phyloP scores from a whole-genome alignment of 2,888 invertebrate genomes.

The Eristalis intricaria region DNA sequence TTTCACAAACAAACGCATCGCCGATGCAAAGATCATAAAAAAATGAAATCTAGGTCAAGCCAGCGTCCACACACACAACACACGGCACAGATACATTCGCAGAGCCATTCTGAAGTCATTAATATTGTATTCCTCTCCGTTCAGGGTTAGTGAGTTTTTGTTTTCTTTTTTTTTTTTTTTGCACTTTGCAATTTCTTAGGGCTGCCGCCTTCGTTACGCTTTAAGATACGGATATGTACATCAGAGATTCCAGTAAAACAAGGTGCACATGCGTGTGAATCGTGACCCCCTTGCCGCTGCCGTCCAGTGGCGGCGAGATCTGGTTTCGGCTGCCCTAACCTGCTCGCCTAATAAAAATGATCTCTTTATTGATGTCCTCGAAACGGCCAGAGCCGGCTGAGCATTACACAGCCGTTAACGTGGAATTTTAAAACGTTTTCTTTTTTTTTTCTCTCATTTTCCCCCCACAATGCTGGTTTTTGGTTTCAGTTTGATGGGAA shows the following conservation, averaged over 20 bases:
- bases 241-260: conserved; percentile 38
- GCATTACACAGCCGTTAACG: conserved; percentile 40
- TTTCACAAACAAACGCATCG: conserved; percentile 53
- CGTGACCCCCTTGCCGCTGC: conserved; percentile 28
- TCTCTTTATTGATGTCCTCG: conserved; percentile 73
- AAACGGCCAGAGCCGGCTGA: conserved; percentile 60
- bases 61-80: conserved; percentile 37
- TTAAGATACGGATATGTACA: conserved; percentile 15
- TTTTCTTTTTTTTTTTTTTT: conserved; percentile 16
- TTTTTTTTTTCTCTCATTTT: neutral
- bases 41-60: conserved; percentile 65
- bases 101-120: conserved; percentile 32
- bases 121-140: conserved; percentile 39
- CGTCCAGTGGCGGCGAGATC: conserved; percentile 16
- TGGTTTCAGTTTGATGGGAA: conserved; percentile 28
- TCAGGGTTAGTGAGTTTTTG: conserved; percentile 56
- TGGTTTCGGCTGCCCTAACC: conserved; percentile 62
- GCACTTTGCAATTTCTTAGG: conserved; percentile 38
- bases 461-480: neutral
- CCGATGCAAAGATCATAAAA: conserved; percentile 56
- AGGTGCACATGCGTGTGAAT: conserved; percentile 69
- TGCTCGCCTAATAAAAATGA: conserved; percentile 72
- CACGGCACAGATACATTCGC: conserved; percentile 1
- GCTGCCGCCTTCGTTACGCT: conserved; percentile 57
- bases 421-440: conserved; percentile 7